Evolutionary conservation across 2,888 invertebrate species (phyloP), one percentile per base, ranked within the genome.

Genomic region (Biston stratarius): DNA sequence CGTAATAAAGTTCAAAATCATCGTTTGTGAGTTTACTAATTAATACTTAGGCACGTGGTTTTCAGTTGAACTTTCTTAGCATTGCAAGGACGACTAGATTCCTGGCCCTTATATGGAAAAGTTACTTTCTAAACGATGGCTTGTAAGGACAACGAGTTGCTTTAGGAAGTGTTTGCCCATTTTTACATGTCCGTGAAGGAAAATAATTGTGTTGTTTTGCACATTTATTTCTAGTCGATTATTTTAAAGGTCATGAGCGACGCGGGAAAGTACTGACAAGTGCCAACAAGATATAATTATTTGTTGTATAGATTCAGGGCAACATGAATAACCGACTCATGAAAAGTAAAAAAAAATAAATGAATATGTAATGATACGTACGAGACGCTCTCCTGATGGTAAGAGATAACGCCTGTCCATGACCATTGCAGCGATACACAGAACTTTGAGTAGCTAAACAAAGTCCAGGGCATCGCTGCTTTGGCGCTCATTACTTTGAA

Each of bases 1-100:
- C 58, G 45, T 12, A 8, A 59, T 59, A 59, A 59, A 48, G 42
- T 42, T 49, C 8, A 49, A 42, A 49, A 10, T n/a, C 12, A 6
- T 40, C 14, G 24, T 9, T 10, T n/a, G 40, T 10, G 38, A 7
- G 12, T 33, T 56, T 47, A 38, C 47, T 62, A 55, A 55, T 55
- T 53, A 33, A n/a, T 45, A 61, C 61, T 61, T 62, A 62, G 62
- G 47, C 62, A 62, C 55, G 62, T 62, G 62, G n/a, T 62, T 47
- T 55, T 38, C 47, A 48, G 55, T 36, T 64, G 57, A 57, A 57
- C 64, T 64, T 64, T 64, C 64, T 63, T 64, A 64, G 57, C 51
- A n/a, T 51, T 38, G 9, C 34, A 64, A 64, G 64, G 64, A 64
- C 64, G 57, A 58, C 64, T 58, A 64, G 57, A 64, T 64, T 64